A percentile compares a stretch with the other conserved stretches of the same genome.
These are phyloP conservation scores for Anoplolepis gracilipes DNA, from an alignment of 1,140 invertebrate genomes.

Conservation along the genomic window DNA sequence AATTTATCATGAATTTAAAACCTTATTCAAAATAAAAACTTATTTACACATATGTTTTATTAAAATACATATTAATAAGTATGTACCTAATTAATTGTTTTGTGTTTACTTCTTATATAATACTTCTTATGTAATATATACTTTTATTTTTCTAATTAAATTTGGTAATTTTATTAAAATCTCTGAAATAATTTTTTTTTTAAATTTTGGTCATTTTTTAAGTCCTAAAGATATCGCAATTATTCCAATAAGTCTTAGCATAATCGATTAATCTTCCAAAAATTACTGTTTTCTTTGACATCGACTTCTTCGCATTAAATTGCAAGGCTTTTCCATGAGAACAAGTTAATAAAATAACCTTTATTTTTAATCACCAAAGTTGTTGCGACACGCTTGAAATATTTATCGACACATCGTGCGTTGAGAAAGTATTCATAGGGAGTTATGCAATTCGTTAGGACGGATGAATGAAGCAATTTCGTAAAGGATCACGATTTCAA, in stretches of 20 bases:
- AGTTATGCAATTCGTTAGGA: conserved; percentile 40
- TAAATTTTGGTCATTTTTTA: background rate
- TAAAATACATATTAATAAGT: background rate
- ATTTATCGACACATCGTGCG: background rate
- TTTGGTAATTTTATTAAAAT: background rate
- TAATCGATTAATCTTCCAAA: conserved; percentile 4
- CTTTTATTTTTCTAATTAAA: background rate
- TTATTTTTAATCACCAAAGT: conserved; percentile 25
- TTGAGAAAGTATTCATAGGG: background rate
- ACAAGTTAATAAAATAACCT: conserved; percentile 10
- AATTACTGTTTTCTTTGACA: background rate
- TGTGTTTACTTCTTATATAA: no score
- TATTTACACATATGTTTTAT: background rate
- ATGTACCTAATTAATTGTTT: no score
- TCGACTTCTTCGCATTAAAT: background rate
- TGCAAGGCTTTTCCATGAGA: conserved; percentile 29
- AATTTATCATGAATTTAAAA: background rate
- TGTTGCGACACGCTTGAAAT: conserved; percentile 29
- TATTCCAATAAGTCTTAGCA: background rate
- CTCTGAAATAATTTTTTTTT: background rate
- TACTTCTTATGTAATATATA: background rate
- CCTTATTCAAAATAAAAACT: background rate
- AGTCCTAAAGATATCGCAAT: background rate
- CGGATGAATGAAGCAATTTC: conserved; percentile 23
- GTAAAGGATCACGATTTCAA: conserved; percentile 18